Percentiles rank a stretch among this genome's conserved stretches.
phyloP scores from a whole-genome alignment of 2,888 invertebrate species.

The Maniola hyperantus region DNA sequence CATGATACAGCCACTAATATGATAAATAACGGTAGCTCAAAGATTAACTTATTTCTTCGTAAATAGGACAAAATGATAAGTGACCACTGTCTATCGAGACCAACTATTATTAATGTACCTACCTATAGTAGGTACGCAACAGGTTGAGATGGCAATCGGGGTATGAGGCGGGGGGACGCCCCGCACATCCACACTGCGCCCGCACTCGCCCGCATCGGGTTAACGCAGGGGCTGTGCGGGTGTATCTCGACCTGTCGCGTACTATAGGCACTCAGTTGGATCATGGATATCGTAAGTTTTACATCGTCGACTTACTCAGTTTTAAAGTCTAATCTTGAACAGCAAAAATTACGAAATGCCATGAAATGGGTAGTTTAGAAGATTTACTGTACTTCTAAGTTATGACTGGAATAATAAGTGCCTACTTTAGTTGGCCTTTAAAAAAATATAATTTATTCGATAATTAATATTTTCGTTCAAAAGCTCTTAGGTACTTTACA shows the following conservation, averaged over 20 bases:
- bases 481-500: not conserved
- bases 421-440: not conserved
- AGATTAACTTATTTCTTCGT: slow-evolving; percentile 1
- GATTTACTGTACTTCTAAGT: not conserved
- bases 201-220: no score
- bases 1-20: not conserved
- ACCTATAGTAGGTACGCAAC: no score
- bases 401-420: not conserved
- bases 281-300: not conserved
- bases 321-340: not conserved
- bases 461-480: not conserved
- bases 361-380: not conserved
- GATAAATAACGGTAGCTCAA: slow-evolving; percentile 5
- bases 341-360: not conserved
- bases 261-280: no score
- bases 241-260: no score
- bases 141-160: no score
- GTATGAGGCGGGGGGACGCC: no score
- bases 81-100: not conserved
- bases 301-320: not conserved
- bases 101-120: not conserved
- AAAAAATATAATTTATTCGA: not conserved
- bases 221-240: no score
- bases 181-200: no score
- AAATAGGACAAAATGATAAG: no score